Evolutionary conservation across 2,797 vertebrate genomes (phyloP).

Genomic region (Sus cebifrons): DNA sequence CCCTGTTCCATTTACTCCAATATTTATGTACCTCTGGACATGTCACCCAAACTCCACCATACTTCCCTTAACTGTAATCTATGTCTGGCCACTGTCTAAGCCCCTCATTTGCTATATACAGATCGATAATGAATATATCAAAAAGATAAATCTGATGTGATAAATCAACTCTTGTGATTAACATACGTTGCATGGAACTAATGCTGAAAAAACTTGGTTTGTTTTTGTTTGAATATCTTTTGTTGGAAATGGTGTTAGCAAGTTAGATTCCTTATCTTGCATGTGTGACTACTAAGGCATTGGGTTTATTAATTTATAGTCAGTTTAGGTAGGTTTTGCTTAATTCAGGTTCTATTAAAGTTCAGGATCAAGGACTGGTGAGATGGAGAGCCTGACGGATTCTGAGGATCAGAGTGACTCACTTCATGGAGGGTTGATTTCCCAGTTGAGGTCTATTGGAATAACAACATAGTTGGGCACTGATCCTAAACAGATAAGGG

Average conservation of each 20-base stretch:
- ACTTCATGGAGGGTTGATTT: not conserved
- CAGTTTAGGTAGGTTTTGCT: not conserved
- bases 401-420: not conserved
- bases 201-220: not conserved
- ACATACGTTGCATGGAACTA: constrained; percentile 3
- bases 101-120: not conserved
- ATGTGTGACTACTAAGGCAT: not conserved
- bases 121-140: not conserved
- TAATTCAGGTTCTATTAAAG: not conserved
- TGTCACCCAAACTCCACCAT: not conserved
- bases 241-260: constrained; percentile 15
- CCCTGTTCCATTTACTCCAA: not conserved
- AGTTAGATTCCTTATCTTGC: not conserved
- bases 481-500: not conserved
- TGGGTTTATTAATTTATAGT: not conserved
- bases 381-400: not conserved
- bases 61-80: not conserved
- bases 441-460: accelerated
- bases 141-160: not conserved
- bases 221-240: not conserved
- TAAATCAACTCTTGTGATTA: not conserved
- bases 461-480: not conserved
- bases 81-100: not conserved
- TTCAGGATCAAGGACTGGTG: not conserved
- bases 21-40: not conserved